phyloP scores from a whole-genome alignment of 2,888 invertebrate genomes.

The Hoplodrina blanda region DNA sequence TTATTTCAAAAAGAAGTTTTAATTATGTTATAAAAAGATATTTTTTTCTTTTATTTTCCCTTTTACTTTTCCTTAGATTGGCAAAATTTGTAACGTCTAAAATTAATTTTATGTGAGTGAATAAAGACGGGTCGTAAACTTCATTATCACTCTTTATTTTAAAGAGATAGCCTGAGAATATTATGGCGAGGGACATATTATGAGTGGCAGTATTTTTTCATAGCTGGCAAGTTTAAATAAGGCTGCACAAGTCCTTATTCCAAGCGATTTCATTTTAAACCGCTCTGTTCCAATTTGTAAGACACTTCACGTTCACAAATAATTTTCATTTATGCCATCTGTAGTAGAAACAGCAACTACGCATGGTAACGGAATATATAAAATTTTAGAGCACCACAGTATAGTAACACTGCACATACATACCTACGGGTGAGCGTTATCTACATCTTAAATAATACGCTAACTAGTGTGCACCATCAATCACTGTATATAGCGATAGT shows the following conservation, averaged over 20 bases:
- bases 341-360: too few relatives aligned
- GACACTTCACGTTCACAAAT: neutral
- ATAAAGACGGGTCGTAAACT: conserved; percentile 59
- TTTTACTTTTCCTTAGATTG: conserved; percentile 56
- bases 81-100: conserved; percentile 59
- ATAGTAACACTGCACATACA: too few relatives aligned
- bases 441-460: too few relatives aligned
- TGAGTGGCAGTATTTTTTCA: conserved; percentile 26
- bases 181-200: conserved; percentile 15
- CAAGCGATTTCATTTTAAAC: conserved; percentile 16
- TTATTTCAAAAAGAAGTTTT: conserved; percentile 68
- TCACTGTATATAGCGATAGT: too few relatives aligned
- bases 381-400: too few relatives aligned
- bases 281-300: neutral
- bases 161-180: conserved; percentile 31
- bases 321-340: too few relatives aligned
- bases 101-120: conserved; percentile 63
- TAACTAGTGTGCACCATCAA: too few relatives aligned
- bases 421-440: too few relatives aligned
- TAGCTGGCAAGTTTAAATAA: conserved; percentile 21
- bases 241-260: neutral
- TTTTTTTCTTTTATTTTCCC: conserved; percentile 49
- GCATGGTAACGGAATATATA: too few relatives aligned
- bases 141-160: conserved; percentile 57
- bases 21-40: conserved; percentile 71